Percentiles rank a stretch among this genome's conserved stretches.
phyloP scores from a whole-genome alignment of 2,797 vertebrate species.

The Liparis tanakae region DNA sequence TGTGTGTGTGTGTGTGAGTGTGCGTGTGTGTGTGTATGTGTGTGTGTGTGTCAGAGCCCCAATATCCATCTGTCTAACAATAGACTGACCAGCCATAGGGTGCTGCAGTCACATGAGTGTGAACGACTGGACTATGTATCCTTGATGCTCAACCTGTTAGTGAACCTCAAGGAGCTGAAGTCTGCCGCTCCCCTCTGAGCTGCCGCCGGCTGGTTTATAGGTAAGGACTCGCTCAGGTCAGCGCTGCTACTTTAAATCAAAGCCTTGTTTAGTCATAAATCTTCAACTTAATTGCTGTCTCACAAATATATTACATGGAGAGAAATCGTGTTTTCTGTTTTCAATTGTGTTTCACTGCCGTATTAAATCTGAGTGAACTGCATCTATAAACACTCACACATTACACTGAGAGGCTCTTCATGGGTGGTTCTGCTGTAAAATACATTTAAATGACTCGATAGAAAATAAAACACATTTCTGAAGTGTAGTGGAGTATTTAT shows the following conservation, averaged over 20 bases:
- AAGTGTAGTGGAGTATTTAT: background rate
- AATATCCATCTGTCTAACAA: slow-evolving; percentile 76
- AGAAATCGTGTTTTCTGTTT: background rate
- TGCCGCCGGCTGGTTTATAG: slow-evolving; percentile 60
- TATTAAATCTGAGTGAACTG: background rate
- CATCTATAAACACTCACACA: background rate
- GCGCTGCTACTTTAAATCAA: slow-evolving; percentile 12
- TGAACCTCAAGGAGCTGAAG: slow-evolving; percentile 64
- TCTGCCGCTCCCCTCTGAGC: slow-evolving; percentile 48
- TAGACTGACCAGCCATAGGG: slow-evolving; percentile 77
- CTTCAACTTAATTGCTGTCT: background rate
- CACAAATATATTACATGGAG: background rate
- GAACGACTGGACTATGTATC: slow-evolving; percentile 75
- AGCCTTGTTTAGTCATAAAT: slow-evolving; percentile 10
- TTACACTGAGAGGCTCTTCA: background rate
- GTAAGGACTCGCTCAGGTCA: slow-evolving; percentile 62
- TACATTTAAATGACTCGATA: background rate
- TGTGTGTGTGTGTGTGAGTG: slow-evolving; percentile 20
- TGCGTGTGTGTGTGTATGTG: slow-evolving; percentile 22
- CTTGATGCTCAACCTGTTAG: slow-evolving; percentile 69
- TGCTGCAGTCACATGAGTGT: slow-evolving; percentile 77
- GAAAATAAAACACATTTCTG: background rate
- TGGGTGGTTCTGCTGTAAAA: background rate
- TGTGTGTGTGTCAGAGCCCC: slow-evolving; percentile 17
- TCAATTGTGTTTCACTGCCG: background rate